Percentiles rank a stretch among this genome's conserved stretches.
Conservation (phyloP, 2,113 vertebrate species). For the Brachypteracias leptosomus region DNA sequence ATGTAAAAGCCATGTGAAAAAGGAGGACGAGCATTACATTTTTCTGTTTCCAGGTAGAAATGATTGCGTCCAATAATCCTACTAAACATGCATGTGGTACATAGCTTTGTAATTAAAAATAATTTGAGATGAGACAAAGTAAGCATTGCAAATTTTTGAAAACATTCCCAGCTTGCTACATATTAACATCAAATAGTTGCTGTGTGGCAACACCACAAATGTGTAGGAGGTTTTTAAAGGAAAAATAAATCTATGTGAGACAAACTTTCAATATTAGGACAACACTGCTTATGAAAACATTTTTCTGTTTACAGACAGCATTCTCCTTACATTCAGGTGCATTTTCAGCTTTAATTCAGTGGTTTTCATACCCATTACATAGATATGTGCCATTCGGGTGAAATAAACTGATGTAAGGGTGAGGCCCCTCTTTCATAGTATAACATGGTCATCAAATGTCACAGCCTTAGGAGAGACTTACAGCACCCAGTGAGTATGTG, state of each 20-base stretch:
- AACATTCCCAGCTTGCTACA: not conserved
- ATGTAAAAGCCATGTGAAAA: not conserved
- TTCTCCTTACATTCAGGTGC: not conserved
- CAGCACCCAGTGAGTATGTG: rapidly evolving
- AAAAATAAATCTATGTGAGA: not conserved
- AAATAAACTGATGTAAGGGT: not conserved
- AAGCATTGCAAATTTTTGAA: not conserved
- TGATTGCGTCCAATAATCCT: not conserved
- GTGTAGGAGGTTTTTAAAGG: not conserved
- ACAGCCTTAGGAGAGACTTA: not conserved
- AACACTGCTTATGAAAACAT: not conserved
- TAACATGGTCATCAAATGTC: not conserved
- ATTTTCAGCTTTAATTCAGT: not conserved
- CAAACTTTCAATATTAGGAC: not conserved
- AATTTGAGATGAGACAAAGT: not conserved
- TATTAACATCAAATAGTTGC: not conserved
- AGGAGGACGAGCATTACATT: not conserved
- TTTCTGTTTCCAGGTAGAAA: not conserved
- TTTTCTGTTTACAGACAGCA: not conserved
- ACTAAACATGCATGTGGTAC: no score
- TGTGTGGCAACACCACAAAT: not conserved
- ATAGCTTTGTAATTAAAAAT: not conserved
- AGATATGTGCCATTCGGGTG: not conserved
- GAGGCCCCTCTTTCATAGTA: not conserved
- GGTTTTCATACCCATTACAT: rapidly evolving